phyloP scores from a whole-genome alignment of 2,113 vertebrate species.

The Tenebrosternarchus preto region DNA sequence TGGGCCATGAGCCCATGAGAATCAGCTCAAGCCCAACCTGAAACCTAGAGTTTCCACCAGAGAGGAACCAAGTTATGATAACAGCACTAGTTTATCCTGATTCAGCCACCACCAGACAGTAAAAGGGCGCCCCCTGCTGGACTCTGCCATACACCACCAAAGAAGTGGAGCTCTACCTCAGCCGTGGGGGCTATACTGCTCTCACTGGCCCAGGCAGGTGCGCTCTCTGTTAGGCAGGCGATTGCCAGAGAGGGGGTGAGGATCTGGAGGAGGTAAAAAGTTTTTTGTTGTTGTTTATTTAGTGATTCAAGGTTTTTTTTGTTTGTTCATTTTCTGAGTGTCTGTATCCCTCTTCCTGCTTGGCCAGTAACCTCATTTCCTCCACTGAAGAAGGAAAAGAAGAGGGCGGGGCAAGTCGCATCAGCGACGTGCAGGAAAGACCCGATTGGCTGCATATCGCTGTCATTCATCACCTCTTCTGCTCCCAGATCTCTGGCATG shows the following conservation, averaged over 20 bases:
- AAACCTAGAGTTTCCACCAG: conserved; percentile 27
- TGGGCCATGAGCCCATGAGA: conserved; percentile 29
- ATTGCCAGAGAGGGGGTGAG: neutral
- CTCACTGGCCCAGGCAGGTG: neutral
- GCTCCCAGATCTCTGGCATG: conserved; percentile 98
- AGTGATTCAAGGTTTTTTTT: neutral
- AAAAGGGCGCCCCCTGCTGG: neutral
- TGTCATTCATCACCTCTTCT: conserved; percentile 90
- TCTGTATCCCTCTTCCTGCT: neutral
- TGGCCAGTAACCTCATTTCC: conserved; percentile 24
- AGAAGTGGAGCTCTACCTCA: neutral
- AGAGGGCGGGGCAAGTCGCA: conserved; percentile 7
- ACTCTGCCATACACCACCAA: conserved; percentile 1
- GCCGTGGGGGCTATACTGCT: neutral
- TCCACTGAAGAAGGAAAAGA: neutral
- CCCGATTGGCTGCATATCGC: conserved; percentile 50
- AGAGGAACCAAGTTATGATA: neutral
- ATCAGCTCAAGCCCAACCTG: conserved; percentile 25
- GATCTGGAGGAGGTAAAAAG: conserved; percentile 51
- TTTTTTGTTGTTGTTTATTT: neutral
- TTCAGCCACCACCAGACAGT: conserved; percentile 20
- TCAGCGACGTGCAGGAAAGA: conserved; percentile 19
- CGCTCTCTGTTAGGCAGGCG: neutral
- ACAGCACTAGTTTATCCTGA: conserved; percentile 14
- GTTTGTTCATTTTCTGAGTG: neutral